Base-by-base conservation (phyloP, 1,140 invertebrate genomes). In the Zaprionus davidi region DNA sequence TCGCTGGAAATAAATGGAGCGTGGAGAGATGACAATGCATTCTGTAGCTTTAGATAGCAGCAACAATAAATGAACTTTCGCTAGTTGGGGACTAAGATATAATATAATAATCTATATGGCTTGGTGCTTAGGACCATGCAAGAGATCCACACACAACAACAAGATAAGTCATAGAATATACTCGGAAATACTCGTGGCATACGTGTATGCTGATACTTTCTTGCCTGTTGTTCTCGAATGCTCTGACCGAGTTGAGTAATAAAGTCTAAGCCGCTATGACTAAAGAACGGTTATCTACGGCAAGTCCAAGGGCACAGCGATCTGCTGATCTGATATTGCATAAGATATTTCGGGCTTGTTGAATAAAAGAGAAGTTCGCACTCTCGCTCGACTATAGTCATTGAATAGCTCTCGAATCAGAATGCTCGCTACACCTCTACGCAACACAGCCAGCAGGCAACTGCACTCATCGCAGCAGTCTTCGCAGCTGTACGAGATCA, bases 401-500 rank as follows among this genome's bases (percentile, higher is more conserved):
- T 34, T 24, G n/a, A 56, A 38, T 46, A 56, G 24, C 51, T 56
- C 12, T 13, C 26, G 11, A n/a, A 62, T 28, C 58, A 76, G 20
- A 49, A 84, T 84, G 79, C 65, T 84, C 49, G 76, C 81, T 5
- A 68, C 36, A 36, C 79, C 81, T 13, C 68, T 81, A 58, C 53
- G 72, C 28, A 17, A 65, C 3, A 24, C 20, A 34, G 63, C 28
- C 38, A 71, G 58, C 63, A 73, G 20, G 26, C 15, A 60, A 7
- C n/a, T 49, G 3, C 60, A 90, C 7, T 20, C 36, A 0, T 17
- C 49, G 1, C 13, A 31, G 36, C 31, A 71, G 57, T 51, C 36
- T 56, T 44, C 36, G n/a, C 46, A 69, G 9, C 79, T 75, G 44
- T 96, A 95, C 77, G 93, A 94, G 84, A 94, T 96, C 44, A 94